Evolutionary conservation across 2,797 vertebrate species (phyloP).

Genomic region (Bradypus variegatus): DNA sequence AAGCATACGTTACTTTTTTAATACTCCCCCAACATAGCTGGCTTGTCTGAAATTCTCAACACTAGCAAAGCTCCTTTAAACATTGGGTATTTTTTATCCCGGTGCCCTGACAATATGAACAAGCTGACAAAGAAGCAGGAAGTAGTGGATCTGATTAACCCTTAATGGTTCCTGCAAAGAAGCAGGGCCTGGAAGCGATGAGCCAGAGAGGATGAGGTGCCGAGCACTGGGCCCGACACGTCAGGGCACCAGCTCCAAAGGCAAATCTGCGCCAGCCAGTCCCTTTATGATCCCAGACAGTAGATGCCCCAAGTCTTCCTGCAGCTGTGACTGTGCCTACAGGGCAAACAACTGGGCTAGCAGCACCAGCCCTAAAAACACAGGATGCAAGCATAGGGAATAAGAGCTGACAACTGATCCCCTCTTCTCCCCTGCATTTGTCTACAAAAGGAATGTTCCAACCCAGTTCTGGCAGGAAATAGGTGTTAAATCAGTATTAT

Average conservation of each 20-base stretch:
- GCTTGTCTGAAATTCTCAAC: not conserved
- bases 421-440: not conserved
- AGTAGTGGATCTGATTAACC: not conserved
- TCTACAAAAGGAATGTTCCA: not conserved
- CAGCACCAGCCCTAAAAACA: not conserved
- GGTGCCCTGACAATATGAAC: not conserved
- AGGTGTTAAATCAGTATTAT: fast-evolving
- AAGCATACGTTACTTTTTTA: not conserved
- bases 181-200: not conserved
- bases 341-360: not conserved
- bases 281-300: not conserved
- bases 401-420: not conserved
- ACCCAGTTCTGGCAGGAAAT: not conserved
- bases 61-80: not conserved
- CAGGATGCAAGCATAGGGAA: not conserved
- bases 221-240: not conserved
- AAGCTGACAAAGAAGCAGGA: not conserved
- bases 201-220: not conserved
- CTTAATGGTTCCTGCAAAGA: not conserved
- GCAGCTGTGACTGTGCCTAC: not conserved
- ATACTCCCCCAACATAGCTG: not conserved
- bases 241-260: not conserved
- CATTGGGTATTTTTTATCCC: not conserved
- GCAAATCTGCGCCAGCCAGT: not conserved
- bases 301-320: not conserved